phyloP scores from a whole-genome alignment of 2,888 invertebrate species.

The Caenorhabditis angaria region DNA sequence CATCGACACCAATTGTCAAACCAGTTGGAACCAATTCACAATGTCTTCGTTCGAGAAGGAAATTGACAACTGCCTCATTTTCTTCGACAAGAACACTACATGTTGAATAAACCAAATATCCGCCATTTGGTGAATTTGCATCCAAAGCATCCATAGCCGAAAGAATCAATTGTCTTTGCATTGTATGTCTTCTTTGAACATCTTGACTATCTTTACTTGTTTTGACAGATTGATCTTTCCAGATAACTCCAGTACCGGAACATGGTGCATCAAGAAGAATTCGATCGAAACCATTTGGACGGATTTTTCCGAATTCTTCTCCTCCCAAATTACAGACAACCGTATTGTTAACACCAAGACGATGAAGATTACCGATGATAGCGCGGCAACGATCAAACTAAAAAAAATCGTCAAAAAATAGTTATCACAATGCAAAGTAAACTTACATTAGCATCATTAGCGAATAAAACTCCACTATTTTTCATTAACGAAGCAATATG shows the following conservation, averaged over 20 bases:
- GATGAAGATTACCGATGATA: conserved; percentile 92
- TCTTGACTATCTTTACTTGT: conserved; percentile 79
- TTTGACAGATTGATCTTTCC: conserved; percentile 96
- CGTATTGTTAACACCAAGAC: conserved; percentile 92
- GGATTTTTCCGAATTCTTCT: conserved; percentile 80
- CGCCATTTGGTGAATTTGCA: conserved; percentile 89
- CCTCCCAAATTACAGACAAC: conserved; percentile 90
- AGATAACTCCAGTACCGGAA: conserved; percentile 95
- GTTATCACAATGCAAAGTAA: background rate
- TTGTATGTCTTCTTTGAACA: conserved; percentile 75
- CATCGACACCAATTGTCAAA: conserved; percentile 92
- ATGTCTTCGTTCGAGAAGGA: conserved; percentile 86
- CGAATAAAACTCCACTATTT: conserved; percentile 87
- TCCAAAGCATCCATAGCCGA: conserved; percentile 96
- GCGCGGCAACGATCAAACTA: conserved; percentile 66
- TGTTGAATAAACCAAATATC: conserved; percentile 96
- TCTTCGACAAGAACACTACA: conserved; percentile 97
- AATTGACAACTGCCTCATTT: conserved; percentile 96
- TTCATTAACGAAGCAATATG: conserved; percentile 97
- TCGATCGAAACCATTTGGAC: conserved; percentile 82
- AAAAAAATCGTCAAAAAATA: conserved; percentile 67
- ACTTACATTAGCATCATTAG: conserved; percentile 87
- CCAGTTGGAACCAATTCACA: conserved; percentile 93
- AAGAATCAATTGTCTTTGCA: conserved; percentile 89
- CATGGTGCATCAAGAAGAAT: conserved; percentile 97